phyloP scores from a whole-genome alignment of 2,888 invertebrate species.

The Thymelicus lineola region DNA sequence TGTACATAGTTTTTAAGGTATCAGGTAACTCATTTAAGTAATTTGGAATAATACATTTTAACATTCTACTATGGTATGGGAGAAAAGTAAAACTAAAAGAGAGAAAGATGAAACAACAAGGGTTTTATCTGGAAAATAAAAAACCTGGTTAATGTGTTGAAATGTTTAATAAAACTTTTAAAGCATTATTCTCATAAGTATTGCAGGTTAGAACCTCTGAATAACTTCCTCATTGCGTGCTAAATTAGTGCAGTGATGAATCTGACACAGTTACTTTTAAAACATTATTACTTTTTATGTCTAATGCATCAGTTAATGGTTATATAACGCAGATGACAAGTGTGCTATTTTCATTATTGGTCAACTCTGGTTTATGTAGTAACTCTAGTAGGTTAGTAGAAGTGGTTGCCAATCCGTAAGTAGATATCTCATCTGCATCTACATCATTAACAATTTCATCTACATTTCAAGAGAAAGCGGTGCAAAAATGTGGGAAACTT shows the following conservation, averaged over 20 bases:
- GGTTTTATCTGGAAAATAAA: too few relatives aligned
- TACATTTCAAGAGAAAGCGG: too few relatives aligned
- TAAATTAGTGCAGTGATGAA: slow-evolving; percentile 21
- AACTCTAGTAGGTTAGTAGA: background rate
- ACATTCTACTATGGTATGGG: too few relatives aligned
- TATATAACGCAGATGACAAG: slow-evolving; percentile 12
- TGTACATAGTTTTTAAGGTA: too few relatives aligned
- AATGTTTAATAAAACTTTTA: too few relatives aligned
- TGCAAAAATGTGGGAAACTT: too few relatives aligned
- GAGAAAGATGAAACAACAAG: too few relatives aligned
- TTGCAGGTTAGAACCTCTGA: slow-evolving; percentile 3
- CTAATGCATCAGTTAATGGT: background rate
- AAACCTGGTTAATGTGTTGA: too few relatives aligned
- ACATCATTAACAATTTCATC: background rate
- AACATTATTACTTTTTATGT: slow-evolving; percentile 24
- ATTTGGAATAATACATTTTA: too few relatives aligned
- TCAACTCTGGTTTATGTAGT: background rate
- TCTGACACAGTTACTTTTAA: slow-evolving; percentile 22
- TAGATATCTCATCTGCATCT: background rate
- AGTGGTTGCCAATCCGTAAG: background rate
- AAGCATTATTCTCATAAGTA: background rate
- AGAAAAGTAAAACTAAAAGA: too few relatives aligned
- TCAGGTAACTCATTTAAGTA: too few relatives aligned
- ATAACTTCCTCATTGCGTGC: slow-evolving; percentile 31
- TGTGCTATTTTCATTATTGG: slow-evolving; percentile 9